Base-by-base conservation (phyloP, 2,888 invertebrate species). In the Hirtodrosophila cameraria region DNA sequence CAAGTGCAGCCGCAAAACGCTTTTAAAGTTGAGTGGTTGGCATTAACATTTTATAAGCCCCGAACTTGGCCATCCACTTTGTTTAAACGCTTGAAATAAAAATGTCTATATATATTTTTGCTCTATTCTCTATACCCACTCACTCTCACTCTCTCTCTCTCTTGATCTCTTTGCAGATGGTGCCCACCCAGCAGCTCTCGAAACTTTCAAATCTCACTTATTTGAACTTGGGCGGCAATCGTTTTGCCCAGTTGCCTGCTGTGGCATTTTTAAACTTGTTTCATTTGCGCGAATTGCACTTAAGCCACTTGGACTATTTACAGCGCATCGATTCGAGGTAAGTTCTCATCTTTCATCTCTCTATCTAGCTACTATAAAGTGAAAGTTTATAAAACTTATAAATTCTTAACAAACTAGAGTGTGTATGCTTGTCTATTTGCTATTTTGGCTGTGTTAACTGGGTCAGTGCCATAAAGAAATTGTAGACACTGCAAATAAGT, bases 261-360 rank as follows among this genome's bases (percentile, higher is more conserved):
- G 94, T 95, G 50, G 96, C 96, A 66, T 96, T 97, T 88, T 93
- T 95, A 86, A 96, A 96, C 90, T 93, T 97, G 58, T 96, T 96
- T 90, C 95, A 96, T 90, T 92, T 97, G 77, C 94, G 94, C 88
- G 94, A 93, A 88, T 92, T 97, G 86, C 94, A 94, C 89, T 92
- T 97, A 86, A 94, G 94, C 90, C 93, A 94, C 81, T 92, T 95
- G 81, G 93, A 93, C 82, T 92, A 93, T 74, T 92, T 97, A 75
- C 92, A 92, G 68, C 93, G 92, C 88, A 94, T 97, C 77, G 95
- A 96, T 91, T 93, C 94, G 15, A 91, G 91, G 91, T 91, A 89
- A 89, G 89, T 86, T 73, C 23, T 23, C 23, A 23, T 23, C 23
- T 23, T 5, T 18, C n/a, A n/a, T n/a, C n/a, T n/a, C n/a, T 35